These are phyloP conservation scores for Ectropis grisescens DNA, from an alignment of 1,140 invertebrate genomes.

Conservation along the genomic window DNA sequence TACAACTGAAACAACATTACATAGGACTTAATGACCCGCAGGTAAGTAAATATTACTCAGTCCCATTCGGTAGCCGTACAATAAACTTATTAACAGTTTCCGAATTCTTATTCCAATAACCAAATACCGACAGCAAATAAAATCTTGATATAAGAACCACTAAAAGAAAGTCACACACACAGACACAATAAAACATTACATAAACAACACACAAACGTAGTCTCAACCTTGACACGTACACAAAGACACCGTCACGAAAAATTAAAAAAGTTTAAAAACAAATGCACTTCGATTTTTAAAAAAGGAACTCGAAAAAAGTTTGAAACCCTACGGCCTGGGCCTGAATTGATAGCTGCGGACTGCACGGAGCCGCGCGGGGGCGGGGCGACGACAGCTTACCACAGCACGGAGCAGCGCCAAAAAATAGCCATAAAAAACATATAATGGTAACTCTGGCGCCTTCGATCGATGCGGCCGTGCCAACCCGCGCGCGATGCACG, in stretches of 20 bases:
- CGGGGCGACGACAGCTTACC: constrained; percentile 61
- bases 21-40: too few species aligned
- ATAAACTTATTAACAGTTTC: too few species aligned
- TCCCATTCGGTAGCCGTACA: too few species aligned
- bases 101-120: too few species aligned
- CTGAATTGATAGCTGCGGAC: constrained; percentile 50
- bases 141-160: too few species aligned
- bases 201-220: constrained; percentile 7
- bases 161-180: too few species aligned
- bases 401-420: constrained; percentile 51
- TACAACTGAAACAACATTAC: too few species aligned
- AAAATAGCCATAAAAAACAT: constrained; percentile 68
- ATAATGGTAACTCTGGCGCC: constrained; percentile 55
- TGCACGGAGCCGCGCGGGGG: constrained; percentile 39
- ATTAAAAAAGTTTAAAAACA: constrained; percentile 23
- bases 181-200: too few species aligned
- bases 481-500: constrained; percentile 45
- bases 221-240: constrained; percentile 16
- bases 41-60: too few species aligned
- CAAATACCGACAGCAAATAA: too few species aligned
- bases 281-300: constrained; percentile 1
- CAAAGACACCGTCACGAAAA: constrained; percentile 34
- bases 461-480: constrained; percentile 47
- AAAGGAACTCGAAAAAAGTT: constrained; percentile 47
- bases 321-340: constrained; percentile 42